Evolutionary conservation across 2,113 vertebrate species (phyloP).

Genomic region (Sceloporus undulatus): DNA sequence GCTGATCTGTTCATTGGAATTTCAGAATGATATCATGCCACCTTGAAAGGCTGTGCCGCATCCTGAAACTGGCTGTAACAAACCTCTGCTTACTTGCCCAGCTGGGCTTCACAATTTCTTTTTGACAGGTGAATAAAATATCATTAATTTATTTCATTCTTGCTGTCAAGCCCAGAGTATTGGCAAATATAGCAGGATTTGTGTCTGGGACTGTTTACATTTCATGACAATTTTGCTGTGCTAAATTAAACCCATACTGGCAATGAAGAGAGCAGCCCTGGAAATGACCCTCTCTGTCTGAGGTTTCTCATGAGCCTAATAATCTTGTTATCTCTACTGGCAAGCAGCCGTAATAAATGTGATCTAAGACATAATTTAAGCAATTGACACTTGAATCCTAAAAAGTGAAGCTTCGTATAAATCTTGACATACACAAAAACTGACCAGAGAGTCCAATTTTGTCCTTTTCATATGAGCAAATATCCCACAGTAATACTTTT

Average conservation of each 20-base stretch:
- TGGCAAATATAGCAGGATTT: constrained; percentile 40
- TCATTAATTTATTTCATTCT: constrained; percentile 50
- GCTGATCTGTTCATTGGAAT: background rate
- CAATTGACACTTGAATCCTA: constrained; percentile 10
- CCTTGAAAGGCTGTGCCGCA: constrained; percentile 25
- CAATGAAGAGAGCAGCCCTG: background rate
- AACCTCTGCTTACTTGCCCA: constrained; percentile 36
- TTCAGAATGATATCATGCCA: constrained; percentile 14
- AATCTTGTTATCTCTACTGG: constrained; percentile 38
- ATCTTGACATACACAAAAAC: background rate
- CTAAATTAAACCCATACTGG: constrained; percentile 54
- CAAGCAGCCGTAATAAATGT: constrained; percentile 32
- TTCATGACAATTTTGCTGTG: constrained; percentile 55
- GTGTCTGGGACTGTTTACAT: constrained; percentile 25
- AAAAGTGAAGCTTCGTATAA: constrained; percentile 1
- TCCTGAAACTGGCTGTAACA: background rate
- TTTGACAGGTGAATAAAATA: constrained; percentile 35
- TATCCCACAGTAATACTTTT: background rate
- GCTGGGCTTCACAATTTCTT: constrained; percentile 41
- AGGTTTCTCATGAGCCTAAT: background rate
- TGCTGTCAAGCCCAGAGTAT: background rate
- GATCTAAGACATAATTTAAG: constrained; percentile 11
- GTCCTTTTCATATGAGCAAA: constrained; percentile 6
- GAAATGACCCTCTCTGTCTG: constrained; percentile 29
- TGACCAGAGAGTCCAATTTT: background rate